Evolutionary conservation across 2,113 vertebrate species (phyloP), one percentile per base, ranked within the genome.

Genomic region (Uria aalge): DNA sequence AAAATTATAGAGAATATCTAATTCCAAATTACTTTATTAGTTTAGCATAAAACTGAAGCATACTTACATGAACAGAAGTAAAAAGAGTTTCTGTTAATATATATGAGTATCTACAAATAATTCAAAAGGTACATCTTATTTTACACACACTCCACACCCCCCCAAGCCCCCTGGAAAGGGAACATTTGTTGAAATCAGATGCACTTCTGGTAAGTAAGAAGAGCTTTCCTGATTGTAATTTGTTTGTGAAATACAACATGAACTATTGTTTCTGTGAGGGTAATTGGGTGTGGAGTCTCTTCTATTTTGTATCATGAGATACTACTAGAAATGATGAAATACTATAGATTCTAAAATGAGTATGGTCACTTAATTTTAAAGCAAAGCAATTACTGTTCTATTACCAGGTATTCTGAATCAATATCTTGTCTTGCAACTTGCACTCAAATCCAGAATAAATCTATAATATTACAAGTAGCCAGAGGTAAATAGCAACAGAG

Each of bases 301-400:
- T 81, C 92, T 62, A 43, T 78, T 94, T 93, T 56, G 2, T 86
- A 95, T 72, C 87, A 91, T 78, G 85, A 85, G 56, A 90, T 81
- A 72, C 64, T 53, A 66, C 75, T 75, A 92, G 68, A 90, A 96
- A 96, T 96, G 68, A 97, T 96, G 66, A 97, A 96, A 94, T 73
- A 84, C 56, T 86, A 94, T 68, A 78, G 94, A 94, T 90, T 66
- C 97, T 82, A 38, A 96, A 96, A 95, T 86, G 89, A 95, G 78
- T 68, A 90, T 41, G 94, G 92, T 64, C 96, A 93, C 89, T 97
- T 97, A 95, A 96, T 97, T 97, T 96, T 95, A 93, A 96, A 96
- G 77, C 87, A 84, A 95, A 93, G 94, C 96, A 97, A 97, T 97
- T 97, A 97, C 87, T 92, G 68, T 78, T 96, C 89, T 96, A 96